Conservation (phyloP, 2,888 invertebrate species). For the Mongoloraphidia duomilia region DNA sequence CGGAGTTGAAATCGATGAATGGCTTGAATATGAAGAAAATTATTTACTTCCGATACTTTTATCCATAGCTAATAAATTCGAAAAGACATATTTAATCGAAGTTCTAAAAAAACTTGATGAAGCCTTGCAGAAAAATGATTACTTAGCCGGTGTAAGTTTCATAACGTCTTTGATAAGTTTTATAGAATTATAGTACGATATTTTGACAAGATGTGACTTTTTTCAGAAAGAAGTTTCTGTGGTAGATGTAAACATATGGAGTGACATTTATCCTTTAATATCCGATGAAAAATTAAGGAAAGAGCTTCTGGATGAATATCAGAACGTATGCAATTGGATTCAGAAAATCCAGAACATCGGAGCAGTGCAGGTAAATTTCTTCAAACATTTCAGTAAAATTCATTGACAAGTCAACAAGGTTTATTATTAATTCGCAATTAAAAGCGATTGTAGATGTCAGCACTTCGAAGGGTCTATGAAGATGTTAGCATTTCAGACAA, state of each 20-base stretch:
- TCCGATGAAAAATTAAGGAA: slow-evolving; percentile 29
- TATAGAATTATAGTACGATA: too few species aligned
- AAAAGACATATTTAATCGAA: slow-evolving; percentile 39
- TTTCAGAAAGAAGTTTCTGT: slow-evolving; percentile 7
- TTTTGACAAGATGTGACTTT: not conserved
- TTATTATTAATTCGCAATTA: too few species aligned
- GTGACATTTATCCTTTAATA: slow-evolving; percentile 5
- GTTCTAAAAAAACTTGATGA: slow-evolving; percentile 42
- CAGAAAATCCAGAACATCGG: slow-evolving; percentile 36
- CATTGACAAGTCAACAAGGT: too few species aligned
- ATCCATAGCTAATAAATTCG: slow-evolving; percentile 35
- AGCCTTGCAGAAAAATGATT: slow-evolving; percentile 35
- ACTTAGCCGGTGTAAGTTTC: slow-evolving; percentile 41
- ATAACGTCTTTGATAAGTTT: too few species aligned
- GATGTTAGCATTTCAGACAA: too few species aligned
- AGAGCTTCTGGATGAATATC: slow-evolving; percentile 38
- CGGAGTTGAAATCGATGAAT: slow-evolving; percentile 32
- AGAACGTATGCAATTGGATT: slow-evolving; percentile 46
- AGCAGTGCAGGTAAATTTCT: slow-evolving; percentile 39
- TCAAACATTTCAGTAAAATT: not conserved
- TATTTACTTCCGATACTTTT: slow-evolving; percentile 41
- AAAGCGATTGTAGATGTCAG: too few species aligned
- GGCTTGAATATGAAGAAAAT: slow-evolving; percentile 52
- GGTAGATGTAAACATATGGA: slow-evolving; percentile 7
- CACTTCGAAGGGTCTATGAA: too few species aligned